Evolutionary conservation across 2,113 vertebrate species (phyloP).

Genomic region (Neolamprologus modestus): DNA sequence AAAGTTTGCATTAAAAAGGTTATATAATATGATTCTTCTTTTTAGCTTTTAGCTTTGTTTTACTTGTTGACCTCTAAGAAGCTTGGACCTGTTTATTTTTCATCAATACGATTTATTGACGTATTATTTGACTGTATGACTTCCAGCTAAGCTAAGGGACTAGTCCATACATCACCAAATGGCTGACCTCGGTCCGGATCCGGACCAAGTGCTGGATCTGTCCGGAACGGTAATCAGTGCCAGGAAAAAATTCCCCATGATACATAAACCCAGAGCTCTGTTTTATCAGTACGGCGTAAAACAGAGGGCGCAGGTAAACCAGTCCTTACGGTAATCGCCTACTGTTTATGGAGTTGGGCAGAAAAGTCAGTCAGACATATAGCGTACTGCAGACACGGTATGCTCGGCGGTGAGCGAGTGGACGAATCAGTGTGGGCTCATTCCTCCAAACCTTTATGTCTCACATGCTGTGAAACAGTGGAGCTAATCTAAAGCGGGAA

Average conservation of each 20-base stretch:
- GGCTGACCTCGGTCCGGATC: neutral
- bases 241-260: neutral
- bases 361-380: neutral
- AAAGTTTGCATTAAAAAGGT: neutral
- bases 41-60: neutral
- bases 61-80: neutral
- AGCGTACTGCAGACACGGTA: neutral
- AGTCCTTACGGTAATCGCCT: neutral
- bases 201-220: neutral
- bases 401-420: neutral
- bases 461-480: neutral
- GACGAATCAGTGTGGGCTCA: neutral
- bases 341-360: neutral
- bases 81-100: neutral
- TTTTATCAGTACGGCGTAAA: neutral
- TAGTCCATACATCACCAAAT: neutral
- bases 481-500: neutral
- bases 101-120: accelerated
- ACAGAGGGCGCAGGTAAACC: accelerated
- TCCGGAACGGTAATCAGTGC: accelerated
- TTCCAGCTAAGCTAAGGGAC: neutral
- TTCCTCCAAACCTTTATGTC: neutral
- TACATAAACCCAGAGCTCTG: neutral
- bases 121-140: neutral
- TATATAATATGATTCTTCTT: neutral